Evolutionary conservation across 2,113 vertebrate genomes (phyloP).

Genomic region (Callaeas wilsoni): DNA sequence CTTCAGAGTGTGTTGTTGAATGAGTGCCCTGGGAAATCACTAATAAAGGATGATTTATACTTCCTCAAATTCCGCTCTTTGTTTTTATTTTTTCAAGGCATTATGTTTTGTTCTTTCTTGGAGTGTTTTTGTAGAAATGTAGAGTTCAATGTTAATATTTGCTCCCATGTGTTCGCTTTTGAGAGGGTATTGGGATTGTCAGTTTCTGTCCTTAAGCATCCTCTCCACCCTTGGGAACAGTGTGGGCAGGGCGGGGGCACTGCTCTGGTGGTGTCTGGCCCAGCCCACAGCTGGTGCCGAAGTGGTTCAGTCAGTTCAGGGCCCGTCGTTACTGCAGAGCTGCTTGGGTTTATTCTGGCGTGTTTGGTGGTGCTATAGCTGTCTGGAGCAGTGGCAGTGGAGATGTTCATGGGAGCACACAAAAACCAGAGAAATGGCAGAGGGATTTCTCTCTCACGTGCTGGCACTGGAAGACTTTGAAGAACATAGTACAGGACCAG

Average conservation of each 20-base stretch:
- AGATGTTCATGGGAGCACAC: rapidly evolving
- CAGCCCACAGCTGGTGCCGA: rapidly evolving
- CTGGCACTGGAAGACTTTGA: not conserved
- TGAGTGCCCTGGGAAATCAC: not conserved
- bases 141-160: not conserved
- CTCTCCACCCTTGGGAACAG: rapidly evolving
- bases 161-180: not conserved
- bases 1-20: not conserved
- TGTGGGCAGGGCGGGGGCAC: not conserved
- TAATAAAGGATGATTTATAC: not conserved
- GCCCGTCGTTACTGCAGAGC: not conserved
- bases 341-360: rapidly evolving
- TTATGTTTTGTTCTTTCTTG: not conserved
- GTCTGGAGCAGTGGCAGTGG: too few relatives aligned
- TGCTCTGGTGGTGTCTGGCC: rapidly evolving
- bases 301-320: rapidly evolving
- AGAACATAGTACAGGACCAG: not conserved
- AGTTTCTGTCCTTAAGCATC: not conserved
- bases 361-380: not conserved
- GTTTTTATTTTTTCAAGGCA: not conserved
- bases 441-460: not conserved
- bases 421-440: not conserved
- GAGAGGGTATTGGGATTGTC: not conserved
- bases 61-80: not conserved
- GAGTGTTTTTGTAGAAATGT: not conserved